Evolutionary conservation across 2,888 invertebrate species (phyloP).

Genomic region (Trachelus stipa): DNA sequence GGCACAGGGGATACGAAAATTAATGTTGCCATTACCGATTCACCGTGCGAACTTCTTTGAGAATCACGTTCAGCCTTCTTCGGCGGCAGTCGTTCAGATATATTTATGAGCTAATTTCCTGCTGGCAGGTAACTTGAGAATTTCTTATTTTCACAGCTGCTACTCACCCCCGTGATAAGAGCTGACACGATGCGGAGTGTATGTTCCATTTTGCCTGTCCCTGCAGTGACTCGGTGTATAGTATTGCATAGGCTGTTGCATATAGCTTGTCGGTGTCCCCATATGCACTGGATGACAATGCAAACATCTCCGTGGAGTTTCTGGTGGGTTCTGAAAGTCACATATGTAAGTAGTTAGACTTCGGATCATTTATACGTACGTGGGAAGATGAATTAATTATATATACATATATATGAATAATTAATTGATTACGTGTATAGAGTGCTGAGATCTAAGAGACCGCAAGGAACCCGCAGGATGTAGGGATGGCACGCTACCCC

Average conservation of each 20-base stretch:
- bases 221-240: constrained; percentile 58
- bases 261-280: constrained; percentile 55
- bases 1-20: neutral
- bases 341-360: constrained; percentile 3
- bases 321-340: constrained; percentile 43
- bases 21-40: neutral
- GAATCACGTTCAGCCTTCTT: neutral
- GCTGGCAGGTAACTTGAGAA: neutral
- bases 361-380: neutral
- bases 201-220: constrained; percentile 54
- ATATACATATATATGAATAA: constrained; percentile 3
- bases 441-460: constrained; percentile 61
- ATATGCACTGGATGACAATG: constrained; percentile 59
- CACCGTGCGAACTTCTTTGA: neutral
- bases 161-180: constrained; percentile 61
- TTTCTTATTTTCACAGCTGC: neutral
- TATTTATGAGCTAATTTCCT: neutral
- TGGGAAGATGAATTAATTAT: neutral
- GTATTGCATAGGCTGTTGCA: constrained; percentile 53
- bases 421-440: constrained; percentile 50
- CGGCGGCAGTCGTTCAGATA: neutral
- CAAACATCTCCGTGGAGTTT: constrained; percentile 56
- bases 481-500: constrained; percentile 63
- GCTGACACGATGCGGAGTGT: constrained; percentile 55
- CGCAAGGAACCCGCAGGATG: constrained; percentile 60